phyloP scores from a whole-genome alignment of 2,888 invertebrate genomes.

The Hydraecia micacea region DNA sequence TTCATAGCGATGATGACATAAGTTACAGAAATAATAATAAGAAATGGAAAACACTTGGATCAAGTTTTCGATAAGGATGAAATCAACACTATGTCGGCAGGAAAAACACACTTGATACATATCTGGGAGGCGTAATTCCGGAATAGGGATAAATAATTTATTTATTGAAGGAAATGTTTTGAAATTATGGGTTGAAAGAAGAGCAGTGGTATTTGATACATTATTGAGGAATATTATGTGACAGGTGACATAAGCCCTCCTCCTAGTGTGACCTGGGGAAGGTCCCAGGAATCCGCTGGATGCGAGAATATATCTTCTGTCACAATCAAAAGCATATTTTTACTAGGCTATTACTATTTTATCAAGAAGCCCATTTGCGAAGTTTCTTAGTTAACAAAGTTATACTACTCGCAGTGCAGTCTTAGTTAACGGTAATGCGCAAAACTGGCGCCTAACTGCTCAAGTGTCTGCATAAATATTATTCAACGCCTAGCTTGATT shows the following conservation, averaged over 20 bases:
- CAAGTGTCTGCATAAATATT: conserved; percentile 26
- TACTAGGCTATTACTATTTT: conserved; percentile 1
- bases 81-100: conserved; percentile 30
- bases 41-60: conserved; percentile 16
- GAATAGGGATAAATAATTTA: not conserved
- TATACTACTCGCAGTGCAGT: conserved; percentile 22
- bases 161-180: not conserved
- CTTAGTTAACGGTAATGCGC: conserved; percentile 39
- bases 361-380: conserved; percentile 10
- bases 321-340: not conserved
- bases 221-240: not conserved
- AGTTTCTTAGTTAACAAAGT: conserved; percentile 19
- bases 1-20: not conserved
- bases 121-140: not conserved
- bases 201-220: not conserved
- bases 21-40: conserved; percentile 1
- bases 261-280: not conserved
- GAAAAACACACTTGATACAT: conserved; percentile 21
- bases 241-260: not conserved
- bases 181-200: not conserved
- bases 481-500: conserved; percentile 11
- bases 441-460: conserved; percentile 26
- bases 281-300: too few species aligned
- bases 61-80: conserved; percentile 41
- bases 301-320: not conserved